phyloP scores from a whole-genome alignment of 92 coral and sea anemone species.

The Epizoanthus ramosus region DNA sequence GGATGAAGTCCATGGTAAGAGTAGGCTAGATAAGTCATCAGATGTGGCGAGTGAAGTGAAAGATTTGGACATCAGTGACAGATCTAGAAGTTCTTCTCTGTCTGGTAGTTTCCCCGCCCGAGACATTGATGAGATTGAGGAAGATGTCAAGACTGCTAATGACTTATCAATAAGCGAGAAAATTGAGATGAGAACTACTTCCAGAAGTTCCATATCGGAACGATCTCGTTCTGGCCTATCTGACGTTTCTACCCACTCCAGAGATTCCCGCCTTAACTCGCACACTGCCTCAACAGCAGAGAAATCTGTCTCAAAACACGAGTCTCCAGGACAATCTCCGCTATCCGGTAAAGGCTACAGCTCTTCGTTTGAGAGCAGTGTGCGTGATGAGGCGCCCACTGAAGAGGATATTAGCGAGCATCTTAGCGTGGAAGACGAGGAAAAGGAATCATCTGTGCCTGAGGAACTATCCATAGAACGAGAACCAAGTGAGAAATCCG shows the following conservation, averaged over 20 bases:
- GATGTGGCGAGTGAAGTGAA: conserved; percentile 58
- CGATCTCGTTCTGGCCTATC: conserved; percentile 22
- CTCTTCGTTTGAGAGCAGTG: conserved; percentile 75
- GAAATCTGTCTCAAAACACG: conserved; percentile 8
- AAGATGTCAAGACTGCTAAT: conserved; percentile 64
- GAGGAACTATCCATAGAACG: conserved; percentile 32
- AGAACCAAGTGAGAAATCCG: conserved; percentile 47
- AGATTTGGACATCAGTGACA: conserved; percentile 74
- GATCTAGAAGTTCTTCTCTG: conserved; percentile 42
- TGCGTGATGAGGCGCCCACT: conserved; percentile 38
- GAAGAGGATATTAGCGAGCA: conserved; percentile 79
- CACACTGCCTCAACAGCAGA: background rate
- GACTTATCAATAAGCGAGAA: conserved; percentile 65
- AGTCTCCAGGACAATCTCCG: conserved; percentile 42
- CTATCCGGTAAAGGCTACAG: conserved; percentile 57
- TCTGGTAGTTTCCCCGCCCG: conserved; percentile 9
- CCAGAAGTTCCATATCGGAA: conserved; percentile 28
- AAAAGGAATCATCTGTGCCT: conserved; percentile 28
- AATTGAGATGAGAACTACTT: conserved; percentile 39
- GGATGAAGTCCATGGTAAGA: conserved; percentile 1
- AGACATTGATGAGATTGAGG: conserved; percentile 65
- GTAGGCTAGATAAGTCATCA: conserved; percentile 11
- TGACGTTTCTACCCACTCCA: conserved; percentile 33
- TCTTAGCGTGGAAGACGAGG: conserved; percentile 62
- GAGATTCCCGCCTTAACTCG: conserved; percentile 19